A percentile compares a stretch with the other conserved stretches of the same genome.
phyloP scores from a whole-genome alignment of 2,113 vertebrate species.

The Plotosus lineatus region DNA sequence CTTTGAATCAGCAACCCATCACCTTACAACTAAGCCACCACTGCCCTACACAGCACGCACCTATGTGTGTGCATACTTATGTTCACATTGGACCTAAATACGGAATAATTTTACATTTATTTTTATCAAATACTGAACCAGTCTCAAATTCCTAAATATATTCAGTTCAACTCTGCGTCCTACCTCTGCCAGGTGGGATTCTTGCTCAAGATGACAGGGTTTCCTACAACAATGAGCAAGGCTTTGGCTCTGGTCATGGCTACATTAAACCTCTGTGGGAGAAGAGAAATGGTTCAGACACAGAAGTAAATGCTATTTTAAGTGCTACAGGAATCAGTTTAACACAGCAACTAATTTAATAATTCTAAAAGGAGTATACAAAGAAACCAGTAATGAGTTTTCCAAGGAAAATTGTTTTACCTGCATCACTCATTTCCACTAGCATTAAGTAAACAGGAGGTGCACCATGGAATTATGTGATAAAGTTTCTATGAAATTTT shows the following conservation, averaged over 20 bases:
- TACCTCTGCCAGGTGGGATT: slow-evolving; percentile 83
- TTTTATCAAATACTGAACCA: neutral
- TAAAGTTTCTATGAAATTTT: too few relatives aligned
- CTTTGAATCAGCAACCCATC: too few relatives aligned
- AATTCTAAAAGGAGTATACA: neutral
- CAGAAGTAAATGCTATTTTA: neutral
- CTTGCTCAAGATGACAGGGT: slow-evolving; percentile 81
- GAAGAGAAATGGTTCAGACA: slow-evolving; percentile 8
- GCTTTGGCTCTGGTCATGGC: slow-evolving; percentile 90
- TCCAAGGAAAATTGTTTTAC: too few relatives aligned
- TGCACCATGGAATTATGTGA: too few relatives aligned
- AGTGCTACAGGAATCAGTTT: neutral
- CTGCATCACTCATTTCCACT: too few relatives aligned
- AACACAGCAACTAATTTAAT: neutral
- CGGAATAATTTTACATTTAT: neutral
- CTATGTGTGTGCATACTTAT: too few relatives aligned
- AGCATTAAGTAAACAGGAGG: too few relatives aligned
- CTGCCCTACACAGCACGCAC: too few relatives aligned
- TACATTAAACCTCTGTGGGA: slow-evolving; percentile 86
- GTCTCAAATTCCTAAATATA: neutral
- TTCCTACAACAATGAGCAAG: slow-evolving; percentile 88
- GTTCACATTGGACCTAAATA: neutral
- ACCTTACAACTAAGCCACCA: too few relatives aligned
- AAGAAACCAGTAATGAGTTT: too few relatives aligned
- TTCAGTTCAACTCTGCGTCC: slow-evolving; percentile 49